Evolutionary conservation across 2,888 invertebrate genomes (phyloP).

Genomic region (Acronicta alni): DNA sequence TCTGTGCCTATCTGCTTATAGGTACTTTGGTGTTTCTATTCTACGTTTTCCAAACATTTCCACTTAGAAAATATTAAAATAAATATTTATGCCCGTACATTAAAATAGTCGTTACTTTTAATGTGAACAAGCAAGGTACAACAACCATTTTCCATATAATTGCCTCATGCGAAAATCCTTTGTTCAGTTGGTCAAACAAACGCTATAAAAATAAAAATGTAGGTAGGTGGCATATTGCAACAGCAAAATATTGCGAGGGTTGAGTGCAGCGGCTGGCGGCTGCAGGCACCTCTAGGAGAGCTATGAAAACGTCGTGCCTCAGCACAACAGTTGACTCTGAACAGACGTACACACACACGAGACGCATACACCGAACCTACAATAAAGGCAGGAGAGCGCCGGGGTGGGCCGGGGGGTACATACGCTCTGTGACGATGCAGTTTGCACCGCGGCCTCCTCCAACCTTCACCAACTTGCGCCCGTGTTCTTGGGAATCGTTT

Average conservation of each 20-base stretch:
- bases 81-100: slow-evolving; percentile 23
- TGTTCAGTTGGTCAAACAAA: slow-evolving; percentile 54
- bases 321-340: slow-evolving; percentile 85
- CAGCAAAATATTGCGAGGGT: slow-evolving; percentile 75
- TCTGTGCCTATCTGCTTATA: not conserved
- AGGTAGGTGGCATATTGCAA: slow-evolving; percentile 53
- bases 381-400: slow-evolving; percentile 76
- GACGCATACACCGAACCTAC: slow-evolving; percentile 66
- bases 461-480: slow-evolving; percentile 88
- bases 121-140: slow-evolving; percentile 34
- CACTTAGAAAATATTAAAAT: slow-evolving; percentile 16
- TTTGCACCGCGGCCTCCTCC: slow-evolving; percentile 88
- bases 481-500: slow-evolving; percentile 89
- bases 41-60: slow-evolving; percentile 12
- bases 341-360: slow-evolving; percentile 76
- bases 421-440: slow-evolving; percentile 86
- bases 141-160: slow-evolving; percentile 46
- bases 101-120: slow-evolving; percentile 40
- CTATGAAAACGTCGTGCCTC: slow-evolving; percentile 82
- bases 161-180: slow-evolving; percentile 45
- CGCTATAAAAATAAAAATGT: slow-evolving; percentile 39
- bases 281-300: slow-evolving; percentile 70
- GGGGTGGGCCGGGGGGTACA: slow-evolving; percentile 69
- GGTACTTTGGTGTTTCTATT: slow-evolving; percentile 6
- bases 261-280: slow-evolving; percentile 69